phyloP scores from a whole-genome alignment of 2,113 vertebrate species.

The Urocitellus parryii region DNA sequence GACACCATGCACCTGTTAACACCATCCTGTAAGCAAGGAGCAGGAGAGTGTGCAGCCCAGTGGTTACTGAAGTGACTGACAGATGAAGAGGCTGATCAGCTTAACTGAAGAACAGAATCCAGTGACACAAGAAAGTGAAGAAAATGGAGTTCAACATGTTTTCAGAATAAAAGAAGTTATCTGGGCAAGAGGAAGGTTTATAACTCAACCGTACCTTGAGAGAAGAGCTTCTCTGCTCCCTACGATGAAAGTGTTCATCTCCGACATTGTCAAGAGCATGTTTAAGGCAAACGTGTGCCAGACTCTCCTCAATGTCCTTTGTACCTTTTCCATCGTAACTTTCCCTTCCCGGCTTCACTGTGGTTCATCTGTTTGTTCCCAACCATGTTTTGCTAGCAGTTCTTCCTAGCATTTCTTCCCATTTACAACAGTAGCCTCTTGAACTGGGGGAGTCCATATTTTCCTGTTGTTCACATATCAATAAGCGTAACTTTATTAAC shows the following conservation, averaged over 20 bases:
- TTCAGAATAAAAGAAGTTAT: not conserved
- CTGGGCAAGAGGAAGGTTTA: not conserved
- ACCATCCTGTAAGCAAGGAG: not conserved
- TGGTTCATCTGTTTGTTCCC: not conserved
- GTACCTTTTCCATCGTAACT: not conserved
- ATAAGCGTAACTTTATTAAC: not conserved
- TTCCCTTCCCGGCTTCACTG: not conserved
- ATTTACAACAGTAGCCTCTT: not conserved
- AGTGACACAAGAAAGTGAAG: not conserved
- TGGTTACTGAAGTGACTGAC: not conserved
- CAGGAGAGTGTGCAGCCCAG: not conserved
- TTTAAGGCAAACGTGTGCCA: not conserved
- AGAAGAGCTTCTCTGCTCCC: not conserved
- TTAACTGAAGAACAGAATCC: constrained; percentile 4
- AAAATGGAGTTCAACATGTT: not conserved
- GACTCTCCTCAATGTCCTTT: not conserved
- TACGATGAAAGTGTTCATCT: constrained; percentile 17
- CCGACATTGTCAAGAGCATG: not conserved
- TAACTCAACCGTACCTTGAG: not conserved
- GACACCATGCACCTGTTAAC: not conserved
- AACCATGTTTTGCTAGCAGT: not conserved
- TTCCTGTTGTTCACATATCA: not conserved
- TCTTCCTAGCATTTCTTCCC: not conserved
- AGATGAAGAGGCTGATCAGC: constrained; percentile 25
- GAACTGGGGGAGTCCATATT: not conserved